Evolutionary conservation across 2,797 vertebrate species (phyloP).

Genomic region (Gymnodraco acuticeps): DNA sequence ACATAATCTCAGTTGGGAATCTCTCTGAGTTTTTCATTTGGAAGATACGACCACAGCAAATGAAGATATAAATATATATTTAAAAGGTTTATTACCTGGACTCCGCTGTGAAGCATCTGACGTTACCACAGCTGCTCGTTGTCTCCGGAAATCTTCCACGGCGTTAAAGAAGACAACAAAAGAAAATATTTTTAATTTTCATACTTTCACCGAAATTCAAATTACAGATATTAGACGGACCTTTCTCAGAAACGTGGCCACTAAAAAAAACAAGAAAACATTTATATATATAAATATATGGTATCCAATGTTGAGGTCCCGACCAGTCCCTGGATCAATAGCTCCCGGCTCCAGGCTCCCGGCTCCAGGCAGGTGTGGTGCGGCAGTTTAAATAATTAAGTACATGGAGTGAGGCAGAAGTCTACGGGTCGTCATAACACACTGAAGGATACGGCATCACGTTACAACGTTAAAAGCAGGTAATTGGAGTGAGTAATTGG

Average conservation of each 20-base stretch:
- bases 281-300: conserved; percentile 20
- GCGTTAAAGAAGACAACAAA: conserved; percentile 44
- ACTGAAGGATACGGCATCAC: conserved; percentile 80
- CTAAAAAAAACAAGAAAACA: conserved; percentile 31
- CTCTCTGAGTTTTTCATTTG: neutral
- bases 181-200: conserved; percentile 57
- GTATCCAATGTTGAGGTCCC: conserved; percentile 68
- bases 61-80: neutral
- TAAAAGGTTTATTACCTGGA: conserved; percentile 71
- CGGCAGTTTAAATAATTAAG: conserved; percentile 86
- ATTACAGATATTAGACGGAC: conserved; percentile 3
- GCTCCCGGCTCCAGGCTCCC: conserved; percentile 78
- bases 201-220: conserved; percentile 23
- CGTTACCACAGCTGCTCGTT: conserved; percentile 86
- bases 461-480: conserved; percentile 85
- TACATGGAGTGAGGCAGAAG: conserved; percentile 79
- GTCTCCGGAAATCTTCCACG: conserved; percentile 84
- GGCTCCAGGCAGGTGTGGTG: conserved; percentile 85
- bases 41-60: neutral
- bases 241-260: conserved; percentile 5
- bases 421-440: conserved; percentile 83
- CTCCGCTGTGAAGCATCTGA: conserved; percentile 47
- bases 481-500: conserved; percentile 83
- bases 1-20: conserved; percentile 2
- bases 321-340: conserved; percentile 80